phyloP scores from a whole-genome alignment of 2,888 invertebrate genomes.

The Coleophora flavipennella region DNA sequence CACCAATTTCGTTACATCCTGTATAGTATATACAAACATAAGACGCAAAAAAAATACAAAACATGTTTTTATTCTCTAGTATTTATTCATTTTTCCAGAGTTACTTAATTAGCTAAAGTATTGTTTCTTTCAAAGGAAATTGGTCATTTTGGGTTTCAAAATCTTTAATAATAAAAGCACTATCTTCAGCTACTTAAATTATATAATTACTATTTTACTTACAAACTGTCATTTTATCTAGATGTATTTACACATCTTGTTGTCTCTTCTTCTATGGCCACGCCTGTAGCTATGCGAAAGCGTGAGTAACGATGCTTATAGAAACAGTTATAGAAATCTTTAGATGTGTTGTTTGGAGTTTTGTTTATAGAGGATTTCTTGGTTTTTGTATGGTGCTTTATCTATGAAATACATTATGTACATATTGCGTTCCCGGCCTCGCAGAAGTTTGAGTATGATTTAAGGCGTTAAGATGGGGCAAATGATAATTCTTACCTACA shows the following conservation, averaged over 20 bases:
- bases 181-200: no score
- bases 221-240: constrained; percentile 15
- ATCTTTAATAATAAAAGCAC: no score
- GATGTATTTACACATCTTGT: constrained; percentile 52
- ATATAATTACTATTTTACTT: constrained; percentile 2
- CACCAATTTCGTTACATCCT: no score
- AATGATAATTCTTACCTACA: no score
- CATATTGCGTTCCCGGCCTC: no score
- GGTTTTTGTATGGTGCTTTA: constrained; percentile 25
- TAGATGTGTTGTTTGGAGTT: constrained; percentile 47
- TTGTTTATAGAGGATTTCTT: constrained; percentile 15
- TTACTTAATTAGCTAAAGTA: no score
- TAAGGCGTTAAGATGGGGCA: no score
- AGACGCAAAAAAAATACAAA: no score
- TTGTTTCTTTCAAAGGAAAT: neutral
- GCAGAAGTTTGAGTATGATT: no score
- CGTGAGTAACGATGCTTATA: constrained; percentile 69
- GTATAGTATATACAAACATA: no score
- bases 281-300: constrained; percentile 71
- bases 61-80: no score
- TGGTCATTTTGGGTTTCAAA: neutral
- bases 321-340: constrained; percentile 42
- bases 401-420: constrained; percentile 6
- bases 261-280: constrained; percentile 67
- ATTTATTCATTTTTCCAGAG: no score